Evolutionary conservation across 2,888 invertebrate species (phyloP).

Genomic region (Epsilonema sp.): DNA sequence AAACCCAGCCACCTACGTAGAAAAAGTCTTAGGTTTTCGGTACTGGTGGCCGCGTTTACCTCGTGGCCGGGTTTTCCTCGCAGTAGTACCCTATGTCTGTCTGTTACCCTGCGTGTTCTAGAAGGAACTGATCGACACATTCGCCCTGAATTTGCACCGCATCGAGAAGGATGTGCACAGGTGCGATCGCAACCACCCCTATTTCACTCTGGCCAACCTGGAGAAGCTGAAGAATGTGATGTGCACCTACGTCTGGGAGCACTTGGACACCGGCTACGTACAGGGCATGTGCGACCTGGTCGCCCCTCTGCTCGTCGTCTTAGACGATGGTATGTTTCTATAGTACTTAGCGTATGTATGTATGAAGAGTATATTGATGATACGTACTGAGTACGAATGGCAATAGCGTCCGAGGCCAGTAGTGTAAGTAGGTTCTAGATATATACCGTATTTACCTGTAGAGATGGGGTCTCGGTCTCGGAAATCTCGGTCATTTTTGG

Average conservation of each 20-base stretch:
- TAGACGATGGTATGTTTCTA: conserved; percentile 48
- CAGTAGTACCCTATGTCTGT: no score
- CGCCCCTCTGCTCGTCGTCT: conserved; percentile 70
- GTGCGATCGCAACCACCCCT: conserved; percentile 80
- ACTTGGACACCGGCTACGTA: conserved; percentile 78
- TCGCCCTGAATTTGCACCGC: conserved; percentile 66
- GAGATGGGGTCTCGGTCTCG: no score
- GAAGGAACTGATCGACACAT: conserved; percentile 18
- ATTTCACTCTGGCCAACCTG: conserved; percentile 63
- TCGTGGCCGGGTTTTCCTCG: no score
- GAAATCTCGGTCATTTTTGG: no score
- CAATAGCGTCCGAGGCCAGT: no score
- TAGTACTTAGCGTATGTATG: no score
- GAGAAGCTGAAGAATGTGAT: conserved; percentile 80
- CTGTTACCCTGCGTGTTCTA: no score
- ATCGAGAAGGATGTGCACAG: conserved; percentile 90
- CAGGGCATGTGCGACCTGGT: conserved; percentile 94
- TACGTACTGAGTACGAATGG: not conserved
- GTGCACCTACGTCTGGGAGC: conserved; percentile 95
- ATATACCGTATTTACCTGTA: no score
- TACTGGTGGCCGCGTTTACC: no score
- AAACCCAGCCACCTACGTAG: no score
- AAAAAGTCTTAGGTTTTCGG: no score
- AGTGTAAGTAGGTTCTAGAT: no score
- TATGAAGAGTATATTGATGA: not conserved